Conservation (phyloP, 1,140 invertebrate species). For the Drosophila teissieri region DNA sequence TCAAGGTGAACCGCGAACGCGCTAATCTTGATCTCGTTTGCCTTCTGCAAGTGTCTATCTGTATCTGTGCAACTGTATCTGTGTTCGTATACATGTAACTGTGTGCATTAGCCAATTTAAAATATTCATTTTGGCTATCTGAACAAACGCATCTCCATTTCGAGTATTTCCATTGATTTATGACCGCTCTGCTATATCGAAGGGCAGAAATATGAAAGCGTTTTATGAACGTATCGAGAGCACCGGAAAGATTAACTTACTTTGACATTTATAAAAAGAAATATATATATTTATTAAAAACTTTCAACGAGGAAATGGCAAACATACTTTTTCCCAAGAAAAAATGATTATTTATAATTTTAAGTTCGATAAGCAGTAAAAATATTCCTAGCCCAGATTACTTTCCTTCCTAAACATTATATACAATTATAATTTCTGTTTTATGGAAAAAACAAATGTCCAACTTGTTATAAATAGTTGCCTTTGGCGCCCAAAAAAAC, state of each 20-base stretch:
- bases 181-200: slow-evolving; percentile 28
- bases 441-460: background rate
- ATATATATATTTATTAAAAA: background rate
- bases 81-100: slow-evolving; percentile 9
- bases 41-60: slow-evolving; percentile 66
- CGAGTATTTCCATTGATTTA: slow-evolving; percentile 45
- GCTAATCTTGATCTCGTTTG: slow-evolving; percentile 80
- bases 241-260: background rate
- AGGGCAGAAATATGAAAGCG: slow-evolving; percentile 40
- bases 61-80: slow-evolving; percentile 7
- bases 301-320: background rate
- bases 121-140: slow-evolving; percentile 57
- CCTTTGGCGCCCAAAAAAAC: background rate
- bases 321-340: no score
- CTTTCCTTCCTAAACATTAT: no score
- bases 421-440: no score
- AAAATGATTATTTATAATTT: no score
- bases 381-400: no score
- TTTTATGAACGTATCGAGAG: background rate
- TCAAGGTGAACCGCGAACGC: slow-evolving; percentile 74
- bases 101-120: slow-evolving; percentile 48
- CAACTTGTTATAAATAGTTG: background rate
- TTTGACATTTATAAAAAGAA: background rate
- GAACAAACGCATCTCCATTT: slow-evolving; percentile 53
- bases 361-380: background rate